These are phyloP conservation scores for Smittia aterrima DNA, from an alignment of 2,888 invertebrate genomes.

Conservation along the genomic window DNA sequence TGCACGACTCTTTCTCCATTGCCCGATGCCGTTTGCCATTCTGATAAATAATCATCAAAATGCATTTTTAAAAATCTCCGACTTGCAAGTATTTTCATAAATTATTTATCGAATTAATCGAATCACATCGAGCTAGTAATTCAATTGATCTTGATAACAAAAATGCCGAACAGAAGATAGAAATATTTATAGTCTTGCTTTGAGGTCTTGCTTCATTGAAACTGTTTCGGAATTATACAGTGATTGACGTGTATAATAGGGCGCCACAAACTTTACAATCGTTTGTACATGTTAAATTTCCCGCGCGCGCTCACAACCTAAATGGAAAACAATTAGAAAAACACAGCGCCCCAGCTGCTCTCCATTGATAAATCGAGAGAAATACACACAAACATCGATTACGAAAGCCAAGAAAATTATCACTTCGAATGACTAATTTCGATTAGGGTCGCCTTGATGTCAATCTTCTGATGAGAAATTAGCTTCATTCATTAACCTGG, in stretches of 20 bases:
- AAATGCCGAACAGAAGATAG: background rate
- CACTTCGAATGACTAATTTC: constrained; percentile 10
- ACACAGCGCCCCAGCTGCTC: background rate
- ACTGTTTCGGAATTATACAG: background rate
- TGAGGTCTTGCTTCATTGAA: background rate
- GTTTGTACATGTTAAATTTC: background rate
- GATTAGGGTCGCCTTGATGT: constrained; percentile 10
- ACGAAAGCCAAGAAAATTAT: background rate
- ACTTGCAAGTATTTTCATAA: constrained; percentile 12
- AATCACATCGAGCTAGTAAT: background rate
- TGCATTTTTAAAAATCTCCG: background rate
- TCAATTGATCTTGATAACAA: constrained; percentile 16
- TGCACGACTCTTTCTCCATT: background rate
- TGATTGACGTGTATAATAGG: constrained; percentile 38
- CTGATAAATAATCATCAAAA: background rate
- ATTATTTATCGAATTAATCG: background rate
- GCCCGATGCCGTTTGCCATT: background rate
- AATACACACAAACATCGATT: background rate
- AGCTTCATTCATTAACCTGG: background rate
- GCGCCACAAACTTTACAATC: constrained; percentile 25
- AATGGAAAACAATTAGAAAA: constrained; percentile 17
- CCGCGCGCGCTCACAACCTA: constrained; percentile 6
- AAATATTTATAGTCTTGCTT: background rate
- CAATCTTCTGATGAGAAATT: constrained; percentile 4
- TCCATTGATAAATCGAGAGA: constrained; percentile 20